Evolutionary conservation across 2,888 invertebrate genomes (phyloP), one percentile per base, ranked within the genome.

Genomic region (Apotomis capreana): DNA sequence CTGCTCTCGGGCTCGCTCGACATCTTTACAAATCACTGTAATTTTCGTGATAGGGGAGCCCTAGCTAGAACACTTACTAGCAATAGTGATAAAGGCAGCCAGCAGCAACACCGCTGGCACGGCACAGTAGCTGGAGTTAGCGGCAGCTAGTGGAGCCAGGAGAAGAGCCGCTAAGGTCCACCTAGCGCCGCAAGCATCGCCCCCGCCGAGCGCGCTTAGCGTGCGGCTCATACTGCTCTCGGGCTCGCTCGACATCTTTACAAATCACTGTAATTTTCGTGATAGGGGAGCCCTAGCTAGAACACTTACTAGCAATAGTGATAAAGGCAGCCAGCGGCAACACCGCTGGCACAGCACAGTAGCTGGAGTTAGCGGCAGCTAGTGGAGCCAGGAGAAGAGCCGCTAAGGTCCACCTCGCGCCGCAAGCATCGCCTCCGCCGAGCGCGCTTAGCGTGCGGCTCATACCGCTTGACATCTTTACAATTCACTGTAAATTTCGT

Each of bases 91-190:
- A 69, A 94, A 87, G 12, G 87, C 87, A 5, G 94, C 93, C 6
- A 95, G 85, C 36, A 94, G 85, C 75, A 95, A 83, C 0, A 94
- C 89, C 52, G 95, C 94, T 0, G 91, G 90, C 0, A 95, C 89
- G 0, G 94, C 93, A 75, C 94, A 94, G 77, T 94, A 94, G 77
- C 95, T 95, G 73, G 94, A 93, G 84, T 94, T 94, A 68, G 95
- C 95, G 2, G 95, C 94, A 1, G 94, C 94, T 51, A 95, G 88
- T 3, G 94, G 95, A 0, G 94, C 93, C 72, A 95, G 85, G 71
- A 95, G 89, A 10, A 95, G 85, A 5, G 94, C 91, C 2, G 95
- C 95, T 12, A 95, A 89, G 3, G 94, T 94, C 94, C 95, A 95
- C 6, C 95, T 91, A 63, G 89, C 93, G 57, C 87, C 92, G 76